phyloP scores from a whole-genome alignment of 2,113 vertebrate genomes.

The Leucopternis melanops region DNA sequence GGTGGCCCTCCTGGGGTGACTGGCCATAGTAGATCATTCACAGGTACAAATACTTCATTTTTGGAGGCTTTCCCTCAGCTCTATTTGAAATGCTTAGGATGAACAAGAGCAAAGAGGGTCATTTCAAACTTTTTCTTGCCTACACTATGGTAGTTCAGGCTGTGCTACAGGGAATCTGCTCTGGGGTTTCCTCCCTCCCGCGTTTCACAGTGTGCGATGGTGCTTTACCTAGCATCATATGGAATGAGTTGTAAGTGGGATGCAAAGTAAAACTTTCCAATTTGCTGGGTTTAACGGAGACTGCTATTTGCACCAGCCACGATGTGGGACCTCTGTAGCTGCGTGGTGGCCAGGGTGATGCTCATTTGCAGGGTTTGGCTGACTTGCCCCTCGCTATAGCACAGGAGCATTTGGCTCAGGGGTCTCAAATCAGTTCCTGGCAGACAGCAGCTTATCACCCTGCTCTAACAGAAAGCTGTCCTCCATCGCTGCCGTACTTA shows the following conservation, averaged over 20 bases:
- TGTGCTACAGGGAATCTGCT: background rate
- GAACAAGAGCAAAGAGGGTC: background rate
- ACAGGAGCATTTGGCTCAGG: background rate
- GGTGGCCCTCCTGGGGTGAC: background rate
- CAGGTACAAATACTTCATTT: background rate
- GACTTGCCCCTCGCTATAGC: background rate
- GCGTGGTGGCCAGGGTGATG: rapidly evolving
- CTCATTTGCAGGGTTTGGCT: background rate
- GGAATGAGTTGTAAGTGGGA: background rate
- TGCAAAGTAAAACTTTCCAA: background rate
- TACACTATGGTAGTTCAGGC: too few species aligned
- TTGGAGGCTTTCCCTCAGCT: background rate
- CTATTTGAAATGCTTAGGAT: background rate
- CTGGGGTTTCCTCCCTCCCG: background rate
- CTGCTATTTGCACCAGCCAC: background rate
- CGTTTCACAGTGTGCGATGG: rapidly evolving
- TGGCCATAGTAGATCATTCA: background rate
- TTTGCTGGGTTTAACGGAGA: background rate
- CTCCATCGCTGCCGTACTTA: rapidly evolving
- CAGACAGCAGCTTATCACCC: background rate
- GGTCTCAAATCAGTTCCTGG: background rate
- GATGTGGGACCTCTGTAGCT: background rate
- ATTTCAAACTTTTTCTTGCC: background rate
- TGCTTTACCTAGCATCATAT: rapidly evolving
- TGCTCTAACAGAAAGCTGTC: background rate